phyloP scores from a whole-genome alignment of 1,140 invertebrate genomes.

The Mactra quadrangularis region DNA sequence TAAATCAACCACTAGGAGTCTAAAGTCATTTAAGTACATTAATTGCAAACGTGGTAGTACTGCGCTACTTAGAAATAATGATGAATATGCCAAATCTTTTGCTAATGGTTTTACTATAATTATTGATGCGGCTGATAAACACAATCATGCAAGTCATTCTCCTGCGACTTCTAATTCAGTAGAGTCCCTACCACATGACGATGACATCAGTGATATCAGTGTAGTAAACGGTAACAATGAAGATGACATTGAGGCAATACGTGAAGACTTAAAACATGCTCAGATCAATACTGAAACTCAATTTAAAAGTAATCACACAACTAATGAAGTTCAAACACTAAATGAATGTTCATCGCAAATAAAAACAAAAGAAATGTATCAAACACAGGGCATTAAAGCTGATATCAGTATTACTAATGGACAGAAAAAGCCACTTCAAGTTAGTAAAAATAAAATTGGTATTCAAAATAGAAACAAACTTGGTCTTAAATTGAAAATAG shows the following conservation, averaged over 20 bases:
- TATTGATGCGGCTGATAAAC: conserved; percentile 41
- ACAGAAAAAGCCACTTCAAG: neutral
- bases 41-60: conserved; percentile 16
- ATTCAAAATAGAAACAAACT: conserved; percentile 35
- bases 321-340: too few species aligned
- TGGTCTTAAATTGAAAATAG: conserved; percentile 23
- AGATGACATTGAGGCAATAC: neutral
- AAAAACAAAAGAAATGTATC: too few species aligned
- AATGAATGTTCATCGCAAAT: too few species aligned
- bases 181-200: neutral
- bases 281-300: neutral
- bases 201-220: too few species aligned
- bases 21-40: neutral
- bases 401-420: neutral
- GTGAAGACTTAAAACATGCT: neutral
- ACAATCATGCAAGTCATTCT: neutral
- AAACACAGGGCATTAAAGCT: too few species aligned
- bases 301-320: too few species aligned
- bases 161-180: neutral
- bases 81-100: conserved; percentile 38
- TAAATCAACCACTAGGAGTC: neutral
- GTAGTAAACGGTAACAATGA: too few species aligned
- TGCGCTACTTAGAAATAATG: conserved; percentile 1
- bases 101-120: conserved; percentile 51
- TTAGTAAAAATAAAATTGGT: neutral